These are phyloP conservation scores for Palythoa grandis DNA, from an alignment of 92 coral and sea anemone genomes.

Conservation along the genomic window DNA sequence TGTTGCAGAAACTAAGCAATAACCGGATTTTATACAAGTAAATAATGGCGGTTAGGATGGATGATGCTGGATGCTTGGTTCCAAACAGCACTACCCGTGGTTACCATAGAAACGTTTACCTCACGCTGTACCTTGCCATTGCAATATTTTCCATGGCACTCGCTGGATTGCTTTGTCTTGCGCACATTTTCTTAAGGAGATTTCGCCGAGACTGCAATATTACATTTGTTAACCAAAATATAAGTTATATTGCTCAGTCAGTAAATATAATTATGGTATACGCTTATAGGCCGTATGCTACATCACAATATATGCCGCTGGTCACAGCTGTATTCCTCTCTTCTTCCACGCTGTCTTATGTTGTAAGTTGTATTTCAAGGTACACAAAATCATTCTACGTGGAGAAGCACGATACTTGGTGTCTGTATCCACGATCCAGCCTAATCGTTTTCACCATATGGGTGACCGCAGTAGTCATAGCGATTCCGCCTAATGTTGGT, in stretches of 20 bases:
- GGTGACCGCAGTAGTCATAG: not conserved
- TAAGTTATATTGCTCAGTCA: conserved; percentile 22
- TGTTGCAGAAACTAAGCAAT: not conserved
- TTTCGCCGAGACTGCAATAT: conserved; percentile 15
- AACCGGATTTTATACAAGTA: not conserved
- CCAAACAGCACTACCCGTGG: not conserved
- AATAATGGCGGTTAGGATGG: not conserved
- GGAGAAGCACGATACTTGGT: conserved; percentile 11
- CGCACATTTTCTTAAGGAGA: not conserved
- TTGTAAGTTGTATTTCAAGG: conserved; percentile 15
- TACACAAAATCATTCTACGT: conserved; percentile 29
- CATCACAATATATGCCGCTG: conserved; percentile 10
- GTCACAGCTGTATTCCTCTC: not conserved
- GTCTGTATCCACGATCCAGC: not conserved
- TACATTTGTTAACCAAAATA: conserved; percentile 17
- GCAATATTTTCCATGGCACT: not conserved
- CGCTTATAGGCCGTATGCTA: not conserved
- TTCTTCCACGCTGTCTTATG: conserved; percentile 16
- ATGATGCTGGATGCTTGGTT: not conserved
- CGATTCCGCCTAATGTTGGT: conserved; percentile 3
- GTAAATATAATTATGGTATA: conserved; percentile 8
- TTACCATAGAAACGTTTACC: conserved; percentile 1
- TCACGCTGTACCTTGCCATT: conserved; percentile 6
- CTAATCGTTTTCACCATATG: not conserved
- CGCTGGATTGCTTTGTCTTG: not conserved